These are phyloP conservation scores for Elegia similella DNA, from an alignment of 2,888 invertebrate species.

Conservation along the genomic window DNA sequence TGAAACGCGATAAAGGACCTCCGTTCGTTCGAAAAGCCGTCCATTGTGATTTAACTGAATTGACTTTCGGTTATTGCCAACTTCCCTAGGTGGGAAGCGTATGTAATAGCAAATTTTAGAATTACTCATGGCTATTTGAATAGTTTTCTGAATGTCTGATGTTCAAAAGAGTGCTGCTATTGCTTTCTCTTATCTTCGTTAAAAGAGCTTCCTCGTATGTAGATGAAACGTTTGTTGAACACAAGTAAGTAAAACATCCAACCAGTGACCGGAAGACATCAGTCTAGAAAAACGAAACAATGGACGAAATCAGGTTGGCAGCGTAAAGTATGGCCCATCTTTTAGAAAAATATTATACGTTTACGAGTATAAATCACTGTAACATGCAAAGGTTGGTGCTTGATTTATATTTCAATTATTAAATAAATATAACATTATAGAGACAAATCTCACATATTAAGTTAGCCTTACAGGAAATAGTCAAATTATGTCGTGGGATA, in stretches of 20 bases:
- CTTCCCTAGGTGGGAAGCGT: constrained; percentile 36
- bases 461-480: too few relatives aligned
- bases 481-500: too few relatives aligned
- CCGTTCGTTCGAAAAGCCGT: constrained; percentile 58
- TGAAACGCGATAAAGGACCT: constrained; percentile 72
- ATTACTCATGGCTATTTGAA: constrained; percentile 8
- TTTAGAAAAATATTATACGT: background rate
- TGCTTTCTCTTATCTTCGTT: background rate
- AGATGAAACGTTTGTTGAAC: background rate
- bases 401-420: too few relatives aligned
- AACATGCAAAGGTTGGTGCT: background rate
- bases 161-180: background rate
- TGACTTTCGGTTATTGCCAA: constrained; percentile 48
- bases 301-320: constrained; percentile 25
- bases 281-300: constrained; percentile 21
- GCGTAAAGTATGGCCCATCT: constrained; percentile 2
- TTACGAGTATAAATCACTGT: background rate
- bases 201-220: background rate
- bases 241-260: background rate
- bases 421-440: too few relatives aligned
- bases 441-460: too few relatives aligned
- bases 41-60: constrained; percentile 61
- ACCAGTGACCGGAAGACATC: background rate
- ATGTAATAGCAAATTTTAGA: constrained; percentile 16
- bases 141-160: constrained; percentile 1